These are phyloP conservation scores for Notolepis coatsorum DNA, from an alignment of 2,797 vertebrate species.

Conservation along the genomic window DNA sequence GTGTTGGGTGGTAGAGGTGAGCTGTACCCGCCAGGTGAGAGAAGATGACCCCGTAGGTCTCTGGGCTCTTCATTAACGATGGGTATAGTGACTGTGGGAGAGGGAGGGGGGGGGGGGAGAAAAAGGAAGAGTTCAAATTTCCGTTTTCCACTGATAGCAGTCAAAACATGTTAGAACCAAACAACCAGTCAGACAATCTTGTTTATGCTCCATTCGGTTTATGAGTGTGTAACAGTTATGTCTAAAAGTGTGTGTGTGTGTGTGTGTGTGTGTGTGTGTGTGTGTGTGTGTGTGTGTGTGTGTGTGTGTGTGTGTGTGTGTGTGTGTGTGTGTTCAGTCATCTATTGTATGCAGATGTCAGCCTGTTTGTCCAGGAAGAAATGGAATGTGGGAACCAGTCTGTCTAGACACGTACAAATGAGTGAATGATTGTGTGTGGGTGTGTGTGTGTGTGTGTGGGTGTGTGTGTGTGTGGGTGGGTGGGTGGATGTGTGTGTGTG, in stretches of 20 bases:
- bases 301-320: background rate
- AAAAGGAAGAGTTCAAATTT: slow-evolving; percentile 48
- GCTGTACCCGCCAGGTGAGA: slow-evolving; percentile 60
- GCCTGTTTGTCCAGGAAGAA: slow-evolving; percentile 77
- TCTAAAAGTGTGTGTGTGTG: slow-evolving; percentile 39
- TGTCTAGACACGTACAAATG: slow-evolving; percentile 66
- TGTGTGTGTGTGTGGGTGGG: slow-evolving; percentile 3
- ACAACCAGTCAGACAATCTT: slow-evolving; percentile 53
- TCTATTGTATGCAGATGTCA: slow-evolving; percentile 76
- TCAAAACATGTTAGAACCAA: slow-evolving; percentile 61
- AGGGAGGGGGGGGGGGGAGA: slow-evolving; percentile 41
- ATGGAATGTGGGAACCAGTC: slow-evolving; percentile 73
- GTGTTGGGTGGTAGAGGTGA: slow-evolving; percentile 53
- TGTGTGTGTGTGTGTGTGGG: slow-evolving; percentile 22
- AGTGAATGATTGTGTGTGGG: no score
- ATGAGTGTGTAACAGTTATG: slow-evolving; percentile 17
- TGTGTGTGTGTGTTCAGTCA: slow-evolving; percentile 49
- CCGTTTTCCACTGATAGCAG: slow-evolving; percentile 47
- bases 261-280: slow-evolving; percentile 1
- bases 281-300: slow-evolving; percentile 39
- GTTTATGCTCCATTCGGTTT: no score
- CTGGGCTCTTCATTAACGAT: slow-evolving; percentile 84
- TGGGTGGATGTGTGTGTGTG: background rate
- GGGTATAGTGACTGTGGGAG: slow-evolving; percentile 86
- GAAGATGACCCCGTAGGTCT: slow-evolving; percentile 89